Conservation (phyloP, 2,888 invertebrate genomes). For the Acanthosepion lycidas region DNA sequence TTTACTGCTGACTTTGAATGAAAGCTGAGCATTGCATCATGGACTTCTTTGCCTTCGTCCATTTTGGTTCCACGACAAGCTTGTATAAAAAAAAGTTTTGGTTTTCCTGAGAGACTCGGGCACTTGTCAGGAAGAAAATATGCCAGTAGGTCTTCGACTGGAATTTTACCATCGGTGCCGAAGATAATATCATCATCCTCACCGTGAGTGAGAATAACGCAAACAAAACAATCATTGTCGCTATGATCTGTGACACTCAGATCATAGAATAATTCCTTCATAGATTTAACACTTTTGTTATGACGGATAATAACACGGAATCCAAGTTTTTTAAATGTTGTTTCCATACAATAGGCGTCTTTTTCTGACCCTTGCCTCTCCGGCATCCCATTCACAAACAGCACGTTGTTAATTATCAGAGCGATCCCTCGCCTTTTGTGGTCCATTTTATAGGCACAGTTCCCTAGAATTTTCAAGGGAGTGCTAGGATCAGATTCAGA, state of each 20-base stretch:
- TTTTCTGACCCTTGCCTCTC: constrained; percentile 84
- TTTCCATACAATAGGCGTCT: constrained; percentile 84
- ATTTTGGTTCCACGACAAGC: constrained; percentile 57
- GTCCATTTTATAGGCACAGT: constrained; percentile 86
- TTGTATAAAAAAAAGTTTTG: constrained; percentile 81
- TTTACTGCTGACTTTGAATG: constrained; percentile 77
- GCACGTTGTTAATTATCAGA: constrained; percentile 91
- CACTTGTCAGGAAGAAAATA: constrained; percentile 81
- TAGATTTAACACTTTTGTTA: constrained; percentile 81
- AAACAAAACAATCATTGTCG: constrained; percentile 86
- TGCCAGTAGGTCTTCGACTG: constrained; percentile 82
- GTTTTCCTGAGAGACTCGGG: constrained; percentile 88
- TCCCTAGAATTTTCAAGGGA: neutral
- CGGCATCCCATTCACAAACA: constrained; percentile 78
- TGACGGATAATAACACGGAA: constrained; percentile 82
- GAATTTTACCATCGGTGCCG: constrained; percentile 88
- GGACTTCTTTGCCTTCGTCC: constrained; percentile 54
- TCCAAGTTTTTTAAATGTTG: constrained; percentile 77
- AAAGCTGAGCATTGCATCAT: constrained; percentile 65
- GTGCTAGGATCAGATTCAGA: neutral
- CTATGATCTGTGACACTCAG: constrained; percentile 86
- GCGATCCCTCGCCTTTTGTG: constrained; percentile 85
- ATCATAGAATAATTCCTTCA: constrained; percentile 77
- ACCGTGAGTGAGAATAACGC: constrained; percentile 90
- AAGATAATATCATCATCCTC: constrained; percentile 87